Conservation (phyloP, 2,888 invertebrate genomes). For the Calameuta filiformis region DNA sequence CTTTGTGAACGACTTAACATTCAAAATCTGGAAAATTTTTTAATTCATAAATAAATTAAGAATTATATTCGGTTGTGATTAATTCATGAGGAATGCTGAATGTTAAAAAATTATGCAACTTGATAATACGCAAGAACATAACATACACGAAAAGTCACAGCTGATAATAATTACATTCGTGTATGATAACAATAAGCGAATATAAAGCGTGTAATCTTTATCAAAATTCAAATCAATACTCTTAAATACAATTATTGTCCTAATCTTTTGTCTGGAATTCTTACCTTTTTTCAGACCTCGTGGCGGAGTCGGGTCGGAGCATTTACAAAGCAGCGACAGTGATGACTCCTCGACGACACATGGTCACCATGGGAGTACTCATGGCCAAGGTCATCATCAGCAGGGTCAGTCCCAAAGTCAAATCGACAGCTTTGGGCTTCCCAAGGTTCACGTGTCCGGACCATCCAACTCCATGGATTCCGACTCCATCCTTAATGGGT, state of each 20-base stretch:
- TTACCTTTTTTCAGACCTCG: constrained; percentile 53
- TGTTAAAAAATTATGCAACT: not conserved
- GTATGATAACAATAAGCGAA: not conserved
- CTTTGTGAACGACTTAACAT: not conserved
- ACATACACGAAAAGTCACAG: not conserved
- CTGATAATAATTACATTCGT: not conserved
- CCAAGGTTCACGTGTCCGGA: constrained; percentile 59
- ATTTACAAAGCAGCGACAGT: constrained; percentile 59
- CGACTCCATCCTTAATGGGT: constrained; percentile 52
- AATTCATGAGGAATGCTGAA: not conserved
- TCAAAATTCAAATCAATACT: not conserved
- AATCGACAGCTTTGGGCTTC: constrained; percentile 48
- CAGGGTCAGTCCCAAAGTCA: constrained; percentile 42
- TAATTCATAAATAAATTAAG: not conserved
- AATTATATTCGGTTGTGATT: not conserved
- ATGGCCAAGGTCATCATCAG: constrained; percentile 42
- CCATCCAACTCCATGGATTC: constrained; percentile 52
- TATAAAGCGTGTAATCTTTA: not conserved
- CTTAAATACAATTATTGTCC: not conserved
- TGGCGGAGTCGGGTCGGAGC: constrained; percentile 57
- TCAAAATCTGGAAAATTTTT: not conserved
- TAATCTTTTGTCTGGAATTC: not conserved
- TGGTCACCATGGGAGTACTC: constrained; percentile 34
- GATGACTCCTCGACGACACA: constrained; percentile 56
- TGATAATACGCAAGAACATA: not conserved